phyloP scores from a whole-genome alignment of 2,113 vertebrate species.

The Telmatochromis sp. region DNA sequence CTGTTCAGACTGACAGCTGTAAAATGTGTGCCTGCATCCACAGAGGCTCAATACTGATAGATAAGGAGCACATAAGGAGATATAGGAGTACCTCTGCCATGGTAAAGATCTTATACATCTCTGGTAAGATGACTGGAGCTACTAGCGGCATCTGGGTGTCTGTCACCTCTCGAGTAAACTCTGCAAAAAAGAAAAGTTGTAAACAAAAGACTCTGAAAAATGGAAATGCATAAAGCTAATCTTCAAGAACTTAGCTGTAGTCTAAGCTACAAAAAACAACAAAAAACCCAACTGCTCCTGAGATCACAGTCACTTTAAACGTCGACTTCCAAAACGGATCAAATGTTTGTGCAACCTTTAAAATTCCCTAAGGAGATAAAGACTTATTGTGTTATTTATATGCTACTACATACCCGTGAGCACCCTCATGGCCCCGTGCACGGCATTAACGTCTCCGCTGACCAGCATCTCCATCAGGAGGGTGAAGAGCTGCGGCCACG shows the following conservation, averaged over 20 bases:
- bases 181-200: conserved; percentile 49
- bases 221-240: background rate
- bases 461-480: conserved; percentile 98
- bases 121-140: conserved; percentile 95
- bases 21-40: background rate
- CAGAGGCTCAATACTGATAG: background rate
- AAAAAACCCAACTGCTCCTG: accelerated
- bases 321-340: background rate
- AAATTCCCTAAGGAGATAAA: background rate
- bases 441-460: conserved; percentile 88
- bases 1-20: background rate
- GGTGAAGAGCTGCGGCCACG: conserved; percentile 94
- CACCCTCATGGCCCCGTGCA: conserved; percentile 97
- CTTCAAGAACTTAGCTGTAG: background rate
- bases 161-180: conserved; percentile 96
- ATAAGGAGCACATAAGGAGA: background rate
- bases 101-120: conserved; percentile 99
- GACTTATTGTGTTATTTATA: background rate
- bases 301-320: background rate
- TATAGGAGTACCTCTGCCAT: conserved; percentile 85
- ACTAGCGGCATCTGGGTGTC: conserved; percentile 98
- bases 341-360: background rate
- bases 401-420: conserved; percentile 80
- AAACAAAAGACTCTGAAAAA: background rate
- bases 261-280: background rate